Evolutionary conservation across 2,113 vertebrate species (phyloP), one percentile per base, ranked within the genome.

Genomic region (Forbesichthys agassizii): DNA sequence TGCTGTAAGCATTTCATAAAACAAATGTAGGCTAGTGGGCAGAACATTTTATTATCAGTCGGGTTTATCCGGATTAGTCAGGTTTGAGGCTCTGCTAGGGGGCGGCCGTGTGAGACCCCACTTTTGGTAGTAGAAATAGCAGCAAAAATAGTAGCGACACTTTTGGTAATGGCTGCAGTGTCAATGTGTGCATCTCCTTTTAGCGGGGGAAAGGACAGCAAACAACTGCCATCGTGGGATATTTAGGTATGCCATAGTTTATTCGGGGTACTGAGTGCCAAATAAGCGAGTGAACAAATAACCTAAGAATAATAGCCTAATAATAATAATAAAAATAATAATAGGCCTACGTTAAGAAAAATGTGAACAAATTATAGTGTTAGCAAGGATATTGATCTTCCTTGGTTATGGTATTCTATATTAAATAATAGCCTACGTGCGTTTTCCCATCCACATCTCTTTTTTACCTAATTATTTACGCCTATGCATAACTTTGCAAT

Each of bases 81-180:
- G 80, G 88, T 86, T 79, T 81, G 71, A 78, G 67, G 73, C 76
- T 68, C 78, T 71, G 33, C 2, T 51, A 4, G 14, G 1, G 9
- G 51, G 64, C 33, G 61, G 6, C 12, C 53, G 12, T 48, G 33
- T 5, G 46, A 4, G 16, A 27, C 9, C 33, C 82, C 69, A 55
- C 77, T 86, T 88, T 88, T 82, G 84, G 85, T 79, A 77, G 75
- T 78, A 10, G 61, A 7, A 33, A 66, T 49, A n/a, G 13, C 63
- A 42, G 68, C 73, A 52, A 80, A 90, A 91, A 88, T 89, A 88
- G 88, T 79, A 56, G 61, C 74, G 71, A 86, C 88, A 83, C 79
- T 86, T 89, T 89, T 85, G 88, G 86, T 80, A 77, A 77, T 70
- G 69, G 0, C 54, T 20, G 54, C 58, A 11, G 66, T 36, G 36